Conservation (phyloP, 1,140 invertebrate species). For the Drosophila lacteicornis region DNA sequence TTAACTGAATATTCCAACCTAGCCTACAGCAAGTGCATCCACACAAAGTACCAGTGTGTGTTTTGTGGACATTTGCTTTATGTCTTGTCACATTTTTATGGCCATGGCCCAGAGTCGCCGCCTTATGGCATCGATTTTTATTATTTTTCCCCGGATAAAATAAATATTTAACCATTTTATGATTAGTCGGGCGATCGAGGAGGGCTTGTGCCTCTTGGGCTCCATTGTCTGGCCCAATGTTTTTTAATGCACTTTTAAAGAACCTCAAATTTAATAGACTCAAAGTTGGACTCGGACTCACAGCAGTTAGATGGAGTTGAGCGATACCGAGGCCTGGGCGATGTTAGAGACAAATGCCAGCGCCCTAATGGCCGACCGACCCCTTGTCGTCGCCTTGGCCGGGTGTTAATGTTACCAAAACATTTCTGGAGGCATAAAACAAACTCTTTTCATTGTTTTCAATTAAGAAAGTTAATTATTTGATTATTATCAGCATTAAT, state of each 20-base stretch:
- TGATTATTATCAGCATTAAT: constrained; percentile 81
- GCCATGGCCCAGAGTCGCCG: constrained; percentile 15
- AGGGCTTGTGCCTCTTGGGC: constrained; percentile 16
- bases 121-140: constrained; percentile 80
- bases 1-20: constrained; percentile 17
- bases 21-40: constrained; percentile 55
- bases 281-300: background rate
- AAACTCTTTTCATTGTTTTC: constrained; percentile 79
- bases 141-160: constrained; percentile 74
- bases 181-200: constrained; percentile 33
- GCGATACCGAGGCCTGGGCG: constrained; percentile 11
- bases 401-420: constrained; percentile 82
- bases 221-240: constrained; percentile 50
- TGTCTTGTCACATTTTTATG: constrained; percentile 80
- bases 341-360: constrained; percentile 39
- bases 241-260: constrained; percentile 77
- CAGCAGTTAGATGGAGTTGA: constrained; percentile 30
- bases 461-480: constrained; percentile 84
- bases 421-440: constrained; percentile 63
- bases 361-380: constrained; percentile 34
- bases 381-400: constrained; percentile 33
- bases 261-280: constrained; percentile 77
- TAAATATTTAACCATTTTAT: constrained; percentile 80
- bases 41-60: constrained; percentile 3
- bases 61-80: constrained; percentile 66